A percentile compares a stretch with the other conserved stretches of the same genome.
Evolutionary conservation across 92 coral and sea anemone species (phyloP).

Genomic region (Blastomussa wellsi): DNA sequence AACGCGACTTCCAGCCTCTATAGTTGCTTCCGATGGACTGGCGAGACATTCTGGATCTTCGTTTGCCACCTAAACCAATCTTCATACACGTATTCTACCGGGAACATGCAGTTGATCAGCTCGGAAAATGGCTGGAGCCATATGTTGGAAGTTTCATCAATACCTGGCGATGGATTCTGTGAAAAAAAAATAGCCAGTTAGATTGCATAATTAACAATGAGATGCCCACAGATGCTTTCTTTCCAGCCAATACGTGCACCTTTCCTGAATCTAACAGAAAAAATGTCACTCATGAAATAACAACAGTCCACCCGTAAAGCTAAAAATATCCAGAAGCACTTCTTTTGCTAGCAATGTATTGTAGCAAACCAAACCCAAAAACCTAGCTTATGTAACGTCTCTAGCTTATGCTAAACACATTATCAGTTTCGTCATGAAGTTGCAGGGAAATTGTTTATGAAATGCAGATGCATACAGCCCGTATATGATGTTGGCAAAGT

Average conservation of each 20-base stretch:
- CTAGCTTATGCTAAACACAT: too few species aligned
- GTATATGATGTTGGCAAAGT: too few species aligned
- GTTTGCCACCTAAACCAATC: slow-evolving; percentile 71
- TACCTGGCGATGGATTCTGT: slow-evolving; percentile 17
- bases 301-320: background rate
- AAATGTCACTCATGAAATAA: background rate
- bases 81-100: slow-evolving; percentile 70
- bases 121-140: slow-evolving; percentile 70
- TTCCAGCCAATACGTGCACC: background rate
- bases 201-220: background rate
- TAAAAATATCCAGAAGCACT: background rate
- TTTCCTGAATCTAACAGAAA: background rate
- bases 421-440: too few species aligned
- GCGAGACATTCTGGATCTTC: slow-evolving; percentile 42
- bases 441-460: too few species aligned
- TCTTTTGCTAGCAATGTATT: background rate
- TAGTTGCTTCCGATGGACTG: slow-evolving; percentile 6
- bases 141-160: slow-evolving; percentile 57
- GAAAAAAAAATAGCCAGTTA: background rate
- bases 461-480: too few species aligned
- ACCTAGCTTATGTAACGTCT: too few species aligned
- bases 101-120: slow-evolving; percentile 69
- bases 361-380: background rate
- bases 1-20: slow-evolving; percentile 66
- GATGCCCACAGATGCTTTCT: background rate